Evolutionary conservation across 2,113 vertebrate genomes (phyloP).

Genomic region (Amblyopsis rosae): DNA sequence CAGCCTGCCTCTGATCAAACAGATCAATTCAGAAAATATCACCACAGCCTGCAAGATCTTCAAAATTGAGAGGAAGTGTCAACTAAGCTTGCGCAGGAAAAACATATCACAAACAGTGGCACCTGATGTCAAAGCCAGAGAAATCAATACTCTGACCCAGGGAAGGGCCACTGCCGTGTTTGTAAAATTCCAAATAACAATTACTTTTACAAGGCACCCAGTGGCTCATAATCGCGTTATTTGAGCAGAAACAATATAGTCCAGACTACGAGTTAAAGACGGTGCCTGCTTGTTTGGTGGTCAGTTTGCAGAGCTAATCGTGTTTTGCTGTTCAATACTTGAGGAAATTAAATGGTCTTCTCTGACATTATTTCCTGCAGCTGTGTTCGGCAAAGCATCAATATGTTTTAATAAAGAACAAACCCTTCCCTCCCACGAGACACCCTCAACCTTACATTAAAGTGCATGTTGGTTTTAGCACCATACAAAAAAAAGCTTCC

Average conservation of each 20-base stretch:
- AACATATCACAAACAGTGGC: constrained; percentile 49
- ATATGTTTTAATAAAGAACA: constrained; percentile 27
- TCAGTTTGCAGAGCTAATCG: constrained; percentile 64
- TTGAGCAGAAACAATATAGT: constrained; percentile 59
- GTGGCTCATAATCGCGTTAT: constrained; percentile 48
- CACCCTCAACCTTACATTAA: constrained; percentile 17
- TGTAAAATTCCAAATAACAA: constrained; percentile 69
- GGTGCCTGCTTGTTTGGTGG: constrained; percentile 49
- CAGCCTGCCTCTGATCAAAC: constrained; percentile 64
- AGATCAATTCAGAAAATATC: constrained; percentile 65
- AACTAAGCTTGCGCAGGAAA: constrained; percentile 51
- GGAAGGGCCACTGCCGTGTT: constrained; percentile 46
- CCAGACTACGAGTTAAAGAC: constrained; percentile 42
- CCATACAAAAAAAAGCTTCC: background rate
- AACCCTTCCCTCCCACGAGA: background rate
- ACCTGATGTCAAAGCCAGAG: constrained; percentile 40
- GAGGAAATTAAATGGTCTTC: constrained; percentile 48
- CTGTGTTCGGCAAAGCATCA: constrained; percentile 10
- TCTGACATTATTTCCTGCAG: constrained; percentile 23
- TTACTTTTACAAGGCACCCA: constrained; percentile 55
- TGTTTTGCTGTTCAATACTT: constrained; percentile 55
- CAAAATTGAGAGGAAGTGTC: constrained; percentile 58
- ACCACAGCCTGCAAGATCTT: constrained; percentile 38
- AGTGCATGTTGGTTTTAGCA: constrained; percentile 7
- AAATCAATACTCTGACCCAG: constrained; percentile 66